A percentile compares a stretch with the other conserved stretches of the same genome.
Conservation (phyloP, 2,888 invertebrate species). For the Imbricaverruca yamaguchii region DNA sequence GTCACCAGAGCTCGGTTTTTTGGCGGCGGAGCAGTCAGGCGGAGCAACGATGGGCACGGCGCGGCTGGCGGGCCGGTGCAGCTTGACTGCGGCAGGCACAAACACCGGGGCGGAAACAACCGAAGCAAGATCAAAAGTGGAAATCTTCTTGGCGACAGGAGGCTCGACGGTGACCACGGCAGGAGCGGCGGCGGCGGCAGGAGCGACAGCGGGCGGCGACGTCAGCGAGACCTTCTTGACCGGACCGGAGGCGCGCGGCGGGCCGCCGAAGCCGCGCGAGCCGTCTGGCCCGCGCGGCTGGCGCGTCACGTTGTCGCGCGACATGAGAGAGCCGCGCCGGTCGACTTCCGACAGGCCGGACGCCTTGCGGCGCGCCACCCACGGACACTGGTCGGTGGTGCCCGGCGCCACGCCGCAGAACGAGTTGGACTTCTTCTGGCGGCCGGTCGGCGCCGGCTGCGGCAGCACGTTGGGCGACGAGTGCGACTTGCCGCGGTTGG, state of each 20-base stretch:
- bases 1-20: background rate
- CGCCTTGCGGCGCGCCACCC: constrained; percentile 38
- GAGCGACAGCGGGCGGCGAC: background rate
- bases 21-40: background rate
- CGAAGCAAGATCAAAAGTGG: too few species aligned
- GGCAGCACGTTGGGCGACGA: constrained; percentile 10
- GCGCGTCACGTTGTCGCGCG: constrained; percentile 64
- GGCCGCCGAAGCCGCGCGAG: constrained; percentile 63
- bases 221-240: background rate
- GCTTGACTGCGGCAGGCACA: background rate
- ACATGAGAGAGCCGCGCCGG: constrained; percentile 42
- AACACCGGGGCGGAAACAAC: background rate
- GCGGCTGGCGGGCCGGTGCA: background rate
- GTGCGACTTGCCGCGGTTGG: background rate
- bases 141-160: background rate
- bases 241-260: background rate
- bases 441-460: background rate
- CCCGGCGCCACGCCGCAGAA: constrained; percentile 18
- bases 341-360: constrained; percentile 37
- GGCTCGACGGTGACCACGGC: background rate
- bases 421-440: constrained; percentile 8
- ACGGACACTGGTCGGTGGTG: constrained; percentile 46
- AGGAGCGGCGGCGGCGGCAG: background rate
- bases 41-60: background rate
- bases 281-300: constrained; percentile 86